A percentile compares a stretch with the other conserved stretches of the same genome.
These are phyloP conservation scores for Trochalopteron elliotii DNA, from an alignment of 2,113 vertebrate species.

Conservation along the genomic window DNA sequence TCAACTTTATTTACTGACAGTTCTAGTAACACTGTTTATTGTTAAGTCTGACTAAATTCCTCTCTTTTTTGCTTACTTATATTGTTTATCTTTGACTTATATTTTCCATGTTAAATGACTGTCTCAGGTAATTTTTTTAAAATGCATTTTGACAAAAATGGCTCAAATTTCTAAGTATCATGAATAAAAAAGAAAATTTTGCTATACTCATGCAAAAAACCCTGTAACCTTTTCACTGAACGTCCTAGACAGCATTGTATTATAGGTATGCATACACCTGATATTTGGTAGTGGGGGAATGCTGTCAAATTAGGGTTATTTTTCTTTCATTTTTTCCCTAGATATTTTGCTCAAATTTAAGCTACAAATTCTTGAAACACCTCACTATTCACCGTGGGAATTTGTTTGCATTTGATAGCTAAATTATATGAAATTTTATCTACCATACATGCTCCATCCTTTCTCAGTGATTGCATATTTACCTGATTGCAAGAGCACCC, in stretches of 20 bases:
- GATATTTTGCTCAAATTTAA: neutral
- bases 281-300: neutral
- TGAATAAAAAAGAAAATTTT: neutral
- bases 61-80: neutral
- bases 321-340: neutral
- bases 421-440: neutral
- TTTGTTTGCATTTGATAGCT: neutral
- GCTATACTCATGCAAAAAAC: accelerated
- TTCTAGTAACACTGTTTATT: neutral
- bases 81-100: neutral
- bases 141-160: neutral
- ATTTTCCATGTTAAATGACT: neutral
- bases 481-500: neutral
- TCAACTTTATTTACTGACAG: neutral
- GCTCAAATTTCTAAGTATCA: neutral
- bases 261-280: neutral
- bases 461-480: neutral
- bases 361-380: neutral
- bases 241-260: neutral
- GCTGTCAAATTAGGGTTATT: neutral
- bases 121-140: neutral
- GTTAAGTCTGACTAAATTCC: neutral
- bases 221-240: neutral
- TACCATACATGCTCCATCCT: neutral
- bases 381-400: neutral